A percentile compares a stretch with the other conserved stretches of the same genome.
Evolutionary conservation across 2,797 vertebrate species (phyloP).

Genomic region (Sebastes alutus): DNA sequence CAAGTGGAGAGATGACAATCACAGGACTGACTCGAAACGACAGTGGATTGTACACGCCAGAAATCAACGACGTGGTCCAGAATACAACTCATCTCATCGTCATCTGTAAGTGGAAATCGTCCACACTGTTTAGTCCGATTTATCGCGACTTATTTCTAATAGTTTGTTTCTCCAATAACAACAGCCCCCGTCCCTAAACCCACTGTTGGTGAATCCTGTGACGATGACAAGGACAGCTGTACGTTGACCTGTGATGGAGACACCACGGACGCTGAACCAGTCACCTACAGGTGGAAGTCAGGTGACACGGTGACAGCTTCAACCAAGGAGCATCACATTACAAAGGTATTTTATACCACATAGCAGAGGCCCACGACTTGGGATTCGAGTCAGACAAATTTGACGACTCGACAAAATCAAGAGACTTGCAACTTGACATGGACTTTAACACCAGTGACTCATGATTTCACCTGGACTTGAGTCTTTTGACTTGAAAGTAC

Average conservation of each 20-base stretch:
- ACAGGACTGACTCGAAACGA: accelerated
- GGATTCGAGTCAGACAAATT: too few relatives aligned
- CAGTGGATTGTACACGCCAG: not conserved
- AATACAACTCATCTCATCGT: accelerated
- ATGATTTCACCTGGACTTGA: too few relatives aligned
- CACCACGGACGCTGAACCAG: accelerated
- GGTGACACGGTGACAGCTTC: accelerated
- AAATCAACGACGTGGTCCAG: accelerated
- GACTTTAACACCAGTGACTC: too few relatives aligned
- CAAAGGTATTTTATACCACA: constrained; percentile 25
- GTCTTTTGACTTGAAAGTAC: too few relatives aligned
- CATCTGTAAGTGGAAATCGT: constrained; percentile 35
- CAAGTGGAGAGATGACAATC: constrained; percentile 53
- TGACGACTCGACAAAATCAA: too few relatives aligned
- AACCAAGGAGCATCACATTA: accelerated
- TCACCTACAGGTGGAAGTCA: constrained; percentile 39
- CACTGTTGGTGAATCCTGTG: not conserved
- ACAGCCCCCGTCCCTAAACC: constrained; percentile 60
- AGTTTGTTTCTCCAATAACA: constrained; percentile 3
- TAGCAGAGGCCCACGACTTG: too few relatives aligned
- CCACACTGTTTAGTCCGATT: too few relatives aligned
- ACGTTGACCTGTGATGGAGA: constrained; percentile 41
- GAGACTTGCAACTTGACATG: too few relatives aligned
- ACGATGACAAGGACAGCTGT: not conserved
- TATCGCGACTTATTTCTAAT: not conserved